These are phyloP conservation scores for Acanthurus lineatus DNA, from an alignment of 2,797 vertebrate genomes.

Conservation along the genomic window DNA sequence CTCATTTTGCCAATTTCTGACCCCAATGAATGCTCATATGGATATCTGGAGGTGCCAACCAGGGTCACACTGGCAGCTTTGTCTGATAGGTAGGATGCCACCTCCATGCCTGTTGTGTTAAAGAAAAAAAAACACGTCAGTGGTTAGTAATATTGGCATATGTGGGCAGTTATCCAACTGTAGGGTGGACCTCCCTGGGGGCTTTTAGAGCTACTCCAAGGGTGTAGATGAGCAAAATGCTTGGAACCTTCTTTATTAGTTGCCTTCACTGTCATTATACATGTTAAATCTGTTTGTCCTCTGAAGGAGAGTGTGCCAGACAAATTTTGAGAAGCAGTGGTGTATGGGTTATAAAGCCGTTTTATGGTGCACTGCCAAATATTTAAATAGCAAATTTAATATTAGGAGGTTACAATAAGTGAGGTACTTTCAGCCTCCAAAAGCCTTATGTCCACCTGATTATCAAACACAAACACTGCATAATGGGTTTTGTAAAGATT, in stretches of 20 bases:
- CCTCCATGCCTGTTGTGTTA: slow-evolving; percentile 89
- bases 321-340: no score
- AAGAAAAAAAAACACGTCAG: slow-evolving; percentile 9
- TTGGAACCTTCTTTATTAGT: no score
- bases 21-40: slow-evolving; percentile 86
- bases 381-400: neutral
- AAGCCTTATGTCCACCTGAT: neutral
- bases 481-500: neutral
- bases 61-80: slow-evolving; percentile 86
- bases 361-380: neutral
- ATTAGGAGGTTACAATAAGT: neutral
- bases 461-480: neutral
- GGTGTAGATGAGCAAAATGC: no score
- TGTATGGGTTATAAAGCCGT: no score
- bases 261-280: no score
- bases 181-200: no score
- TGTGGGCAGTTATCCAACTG: no score
- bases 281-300: no score
- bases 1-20: slow-evolving; percentile 86
- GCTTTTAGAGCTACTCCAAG: no score
- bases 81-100: slow-evolving; percentile 88
- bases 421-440: neutral
- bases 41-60: slow-evolving; percentile 83
- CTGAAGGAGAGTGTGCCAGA: no score
- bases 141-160: fast-evolving